Conservation (phyloP, 1,140 invertebrate genomes). For the Heterodera schachtii region DNA sequence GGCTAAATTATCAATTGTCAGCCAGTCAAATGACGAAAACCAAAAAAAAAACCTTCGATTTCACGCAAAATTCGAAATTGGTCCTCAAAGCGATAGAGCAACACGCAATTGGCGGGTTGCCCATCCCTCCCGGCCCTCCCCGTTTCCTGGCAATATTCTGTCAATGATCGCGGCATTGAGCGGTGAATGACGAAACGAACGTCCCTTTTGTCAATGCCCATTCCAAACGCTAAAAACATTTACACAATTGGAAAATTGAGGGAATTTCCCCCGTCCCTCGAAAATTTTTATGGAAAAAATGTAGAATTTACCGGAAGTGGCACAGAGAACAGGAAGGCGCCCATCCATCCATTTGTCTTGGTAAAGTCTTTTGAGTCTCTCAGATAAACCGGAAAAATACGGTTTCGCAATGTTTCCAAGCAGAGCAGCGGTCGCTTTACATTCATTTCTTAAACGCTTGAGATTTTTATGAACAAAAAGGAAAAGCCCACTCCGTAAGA, state of each 20-base stretch:
- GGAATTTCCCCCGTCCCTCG: too few species aligned
- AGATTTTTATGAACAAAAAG: background rate
- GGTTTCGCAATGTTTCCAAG: constrained; percentile 70
- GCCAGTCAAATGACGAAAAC: background rate
- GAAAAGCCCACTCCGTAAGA: constrained; percentile 76
- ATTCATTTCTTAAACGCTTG: constrained; percentile 67
- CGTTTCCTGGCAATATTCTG: constrained; percentile 87
- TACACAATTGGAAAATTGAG: background rate
- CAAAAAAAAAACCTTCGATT: constrained; percentile 23
- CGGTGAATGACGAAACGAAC: constrained; percentile 67
- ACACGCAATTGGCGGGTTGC: constrained; percentile 80
- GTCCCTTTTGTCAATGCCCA: constrained; percentile 68
- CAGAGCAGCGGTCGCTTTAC: constrained; percentile 69
- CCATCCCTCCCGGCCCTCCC: constrained; percentile 85
- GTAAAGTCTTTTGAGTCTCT: constrained; percentile 68
- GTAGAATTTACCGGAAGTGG: constrained; percentile 40
- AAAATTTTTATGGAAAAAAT: constrained; percentile 1
- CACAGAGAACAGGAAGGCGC: constrained; percentile 48
- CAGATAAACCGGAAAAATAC: constrained; percentile 74
- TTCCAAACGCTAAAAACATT: constrained; percentile 68
- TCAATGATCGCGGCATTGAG: constrained; percentile 74
- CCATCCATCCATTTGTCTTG: constrained; percentile 73
- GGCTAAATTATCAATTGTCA: background rate
- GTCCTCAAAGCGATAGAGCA: constrained; percentile 73
- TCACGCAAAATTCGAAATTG: constrained; percentile 32